Conservation (phyloP, 2,797 vertebrate genomes). For the Aulostomus chinensis region DNA sequence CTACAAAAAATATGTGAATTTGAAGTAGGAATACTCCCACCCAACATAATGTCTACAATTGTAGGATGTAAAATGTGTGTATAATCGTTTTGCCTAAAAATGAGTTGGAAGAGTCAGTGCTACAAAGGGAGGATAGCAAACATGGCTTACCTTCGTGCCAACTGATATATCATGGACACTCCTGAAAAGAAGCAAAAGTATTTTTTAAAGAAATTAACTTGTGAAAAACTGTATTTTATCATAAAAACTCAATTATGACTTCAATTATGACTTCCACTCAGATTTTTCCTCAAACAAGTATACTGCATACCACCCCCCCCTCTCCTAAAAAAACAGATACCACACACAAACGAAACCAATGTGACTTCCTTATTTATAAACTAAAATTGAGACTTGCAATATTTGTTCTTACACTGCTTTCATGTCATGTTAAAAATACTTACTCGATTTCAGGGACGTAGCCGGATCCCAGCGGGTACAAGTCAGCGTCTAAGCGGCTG, state of each 20-base stretch:
- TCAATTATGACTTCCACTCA: too few relatives aligned
- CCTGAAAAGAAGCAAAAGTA: conserved; percentile 64
- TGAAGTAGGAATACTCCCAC: too few relatives aligned
- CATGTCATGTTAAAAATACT: conserved; percentile 42
- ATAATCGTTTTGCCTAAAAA: too few relatives aligned
- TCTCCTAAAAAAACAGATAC: too few relatives aligned
- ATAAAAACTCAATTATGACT: too few relatives aligned
- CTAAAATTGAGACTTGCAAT: not conserved
- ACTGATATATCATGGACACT: conserved; percentile 99
- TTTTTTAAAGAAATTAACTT: too few relatives aligned
- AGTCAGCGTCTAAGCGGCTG: conserved; percentile 85
- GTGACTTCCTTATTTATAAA: conserved; percentile 27
- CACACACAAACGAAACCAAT: not conserved
- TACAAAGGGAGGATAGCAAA: not conserved
- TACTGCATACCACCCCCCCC: too few relatives aligned
- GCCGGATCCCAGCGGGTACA: conserved; percentile 85
- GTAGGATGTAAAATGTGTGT: too few relatives aligned
- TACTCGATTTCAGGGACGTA: conserved; percentile 86
- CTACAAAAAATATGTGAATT: too few relatives aligned
- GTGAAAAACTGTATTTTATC: too few relatives aligned
- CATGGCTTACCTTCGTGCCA: conserved; percentile 94
- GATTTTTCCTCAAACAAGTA: too few relatives aligned
- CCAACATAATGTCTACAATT: too few relatives aligned
- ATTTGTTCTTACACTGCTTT: not conserved
- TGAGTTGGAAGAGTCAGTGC: not conserved